Evolutionary conservation across 2,113 vertebrate species (phyloP).

Genomic region (Muntiacus muntjak): DNA sequence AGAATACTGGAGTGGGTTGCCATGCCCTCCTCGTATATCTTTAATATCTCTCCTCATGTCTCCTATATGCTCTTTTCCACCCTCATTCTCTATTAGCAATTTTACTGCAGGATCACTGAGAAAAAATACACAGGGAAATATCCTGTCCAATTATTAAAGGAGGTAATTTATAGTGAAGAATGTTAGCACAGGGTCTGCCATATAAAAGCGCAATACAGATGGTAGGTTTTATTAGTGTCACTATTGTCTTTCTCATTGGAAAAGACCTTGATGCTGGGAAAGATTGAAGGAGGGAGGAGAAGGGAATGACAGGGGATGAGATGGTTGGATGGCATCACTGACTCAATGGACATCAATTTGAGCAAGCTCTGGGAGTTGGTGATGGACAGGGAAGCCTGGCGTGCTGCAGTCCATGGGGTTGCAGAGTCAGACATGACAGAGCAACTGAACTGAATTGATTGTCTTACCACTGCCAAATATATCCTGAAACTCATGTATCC

Average conservation of each 20-base stretch:
- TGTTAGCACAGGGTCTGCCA: not conserved
- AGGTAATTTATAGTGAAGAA: not conserved
- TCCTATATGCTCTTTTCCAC: not conserved
- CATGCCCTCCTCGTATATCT: not conserved
- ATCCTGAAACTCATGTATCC: not conserved
- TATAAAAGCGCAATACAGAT: not conserved
- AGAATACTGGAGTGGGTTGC: not conserved
- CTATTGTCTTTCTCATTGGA: not conserved
- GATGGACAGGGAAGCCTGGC: not conserved
- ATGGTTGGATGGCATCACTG: not conserved
- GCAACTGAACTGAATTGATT: not conserved
- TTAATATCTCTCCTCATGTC: not conserved
- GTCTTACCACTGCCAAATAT: not conserved
- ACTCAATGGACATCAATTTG: not conserved
- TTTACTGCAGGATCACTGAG: not conserved
- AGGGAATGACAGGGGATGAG: not conserved
- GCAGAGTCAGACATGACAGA: not conserved
- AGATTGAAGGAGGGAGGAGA: not conserved
- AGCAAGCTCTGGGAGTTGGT: not conserved
- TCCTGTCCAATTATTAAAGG: not conserved
- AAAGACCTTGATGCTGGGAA: not conserved
- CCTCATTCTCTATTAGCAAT: not conserved
- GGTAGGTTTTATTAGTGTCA: conserved; percentile 6
- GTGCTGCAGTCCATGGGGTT: not conserved
- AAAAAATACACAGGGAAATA: not conserved